phyloP scores from a whole-genome alignment of 2,113 vertebrate species.

The Esox niger region DNA sequence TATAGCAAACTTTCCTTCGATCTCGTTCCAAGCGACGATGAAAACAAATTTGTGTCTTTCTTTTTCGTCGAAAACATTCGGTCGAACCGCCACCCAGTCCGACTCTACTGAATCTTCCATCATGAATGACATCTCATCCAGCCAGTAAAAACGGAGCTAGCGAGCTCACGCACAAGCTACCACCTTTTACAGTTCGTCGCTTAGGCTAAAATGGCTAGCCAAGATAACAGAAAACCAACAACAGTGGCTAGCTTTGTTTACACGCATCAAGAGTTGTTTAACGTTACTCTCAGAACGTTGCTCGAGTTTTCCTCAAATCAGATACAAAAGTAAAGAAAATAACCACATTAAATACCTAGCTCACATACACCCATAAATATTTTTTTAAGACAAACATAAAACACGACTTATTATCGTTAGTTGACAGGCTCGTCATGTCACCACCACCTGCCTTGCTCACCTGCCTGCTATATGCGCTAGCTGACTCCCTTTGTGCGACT shows the following conservation, averaged over 20 bases:
- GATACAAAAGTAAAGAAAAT: constrained; percentile 33
- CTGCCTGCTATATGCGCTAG: constrained; percentile 23
- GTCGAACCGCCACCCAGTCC: constrained; percentile 92
- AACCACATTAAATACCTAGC: constrained; percentile 3
- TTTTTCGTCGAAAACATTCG: constrained; percentile 89
- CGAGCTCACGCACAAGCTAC: neutral
- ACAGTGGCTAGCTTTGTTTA: constrained; percentile 45
- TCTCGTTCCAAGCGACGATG: constrained; percentile 97
- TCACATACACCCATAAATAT: constrained; percentile 1
- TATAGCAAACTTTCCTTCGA: constrained; percentile 95
- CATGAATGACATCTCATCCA: constrained; percentile 81
- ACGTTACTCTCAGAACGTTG: neutral
- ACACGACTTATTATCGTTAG: constrained; percentile 6
- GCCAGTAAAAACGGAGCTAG: constrained; percentile 20
- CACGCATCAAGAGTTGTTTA: constrained; percentile 28
- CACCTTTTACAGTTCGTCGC: neutral
- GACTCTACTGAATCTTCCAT: constrained; percentile 92
- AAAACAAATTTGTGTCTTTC: constrained; percentile 93
- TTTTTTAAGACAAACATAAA: neutral
- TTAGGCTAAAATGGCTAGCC: neutral
- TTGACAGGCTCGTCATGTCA: constrained; percentile 40
- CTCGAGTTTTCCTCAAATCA: neutral
- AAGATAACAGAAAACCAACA: constrained; percentile 23
- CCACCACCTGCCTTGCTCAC: constrained; percentile 47
- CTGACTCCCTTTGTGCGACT: constrained; percentile 60